Evolutionary conservation across 2,797 vertebrate species (phyloP).

Genomic region (Aphelocoma californica): DNA sequence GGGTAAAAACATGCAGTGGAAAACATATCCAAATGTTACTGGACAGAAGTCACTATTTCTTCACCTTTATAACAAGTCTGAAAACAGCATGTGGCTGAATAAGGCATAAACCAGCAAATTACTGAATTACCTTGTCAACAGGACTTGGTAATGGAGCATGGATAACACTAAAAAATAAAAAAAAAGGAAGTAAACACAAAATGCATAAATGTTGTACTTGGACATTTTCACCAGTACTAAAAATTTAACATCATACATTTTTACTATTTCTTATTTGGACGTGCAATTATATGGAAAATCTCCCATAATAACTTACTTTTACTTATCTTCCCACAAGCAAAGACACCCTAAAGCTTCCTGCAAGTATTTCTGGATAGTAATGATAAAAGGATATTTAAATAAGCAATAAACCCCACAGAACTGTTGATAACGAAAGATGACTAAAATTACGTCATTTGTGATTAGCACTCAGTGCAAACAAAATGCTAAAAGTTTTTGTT

Average conservation of each 20-base stretch:
- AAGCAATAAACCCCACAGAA: not conserved
- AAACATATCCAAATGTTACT: not conserved
- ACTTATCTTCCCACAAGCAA: not conserved
- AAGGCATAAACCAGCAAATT: not conserved
- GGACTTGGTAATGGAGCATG: conserved; percentile 94
- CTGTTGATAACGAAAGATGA: not conserved
- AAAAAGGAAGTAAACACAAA: not conserved
- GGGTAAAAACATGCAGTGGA: not conserved
- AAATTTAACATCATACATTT: not conserved
- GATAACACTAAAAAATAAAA: conserved; percentile 86
- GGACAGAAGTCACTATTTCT: not conserved
- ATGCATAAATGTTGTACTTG: not conserved
- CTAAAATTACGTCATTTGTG: not conserved
- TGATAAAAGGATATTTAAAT: not conserved
- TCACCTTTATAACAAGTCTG: not conserved
- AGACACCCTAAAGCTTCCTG: not conserved
- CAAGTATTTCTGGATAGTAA: not conserved
- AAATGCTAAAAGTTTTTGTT: not conserved
- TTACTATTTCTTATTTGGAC: not conserved
- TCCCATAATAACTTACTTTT: not conserved
- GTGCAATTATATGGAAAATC: not conserved
- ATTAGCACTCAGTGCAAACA: not conserved
- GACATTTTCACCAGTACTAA: not conserved
- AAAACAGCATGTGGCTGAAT: not conserved
- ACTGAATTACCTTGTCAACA: conserved; percentile 95